These are phyloP conservation scores for Drosophila limbata DNA, from an alignment of 2,888 invertebrate genomes.

Conservation along the genomic window DNA sequence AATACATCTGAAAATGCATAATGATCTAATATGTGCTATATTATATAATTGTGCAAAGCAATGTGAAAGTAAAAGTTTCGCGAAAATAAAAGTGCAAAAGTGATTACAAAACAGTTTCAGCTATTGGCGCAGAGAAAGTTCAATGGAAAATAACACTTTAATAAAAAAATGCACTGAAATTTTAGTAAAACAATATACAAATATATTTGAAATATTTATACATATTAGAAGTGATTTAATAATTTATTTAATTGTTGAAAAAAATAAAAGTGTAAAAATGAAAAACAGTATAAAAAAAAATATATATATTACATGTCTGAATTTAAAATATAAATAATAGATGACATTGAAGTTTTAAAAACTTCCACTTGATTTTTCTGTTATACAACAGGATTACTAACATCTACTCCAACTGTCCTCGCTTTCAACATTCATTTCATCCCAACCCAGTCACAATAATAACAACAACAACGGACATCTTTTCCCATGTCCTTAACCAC, in stretches of 20 bases:
- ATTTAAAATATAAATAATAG: not conserved
- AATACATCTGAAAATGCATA: not conserved
- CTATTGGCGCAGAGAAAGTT: not conserved
- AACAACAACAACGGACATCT: conserved; percentile 7
- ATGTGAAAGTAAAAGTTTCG: conserved; percentile 52
- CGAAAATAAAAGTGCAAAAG: conserved; percentile 55
- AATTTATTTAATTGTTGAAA: not conserved
- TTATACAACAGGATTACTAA: conserved; percentile 39
- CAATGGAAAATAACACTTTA: not conserved
- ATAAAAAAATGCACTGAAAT: not conserved
- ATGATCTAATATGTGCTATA: conserved; percentile 9
- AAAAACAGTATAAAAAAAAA: not conserved
- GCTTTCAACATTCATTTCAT: not conserved
- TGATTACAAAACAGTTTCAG: conserved; percentile 64
- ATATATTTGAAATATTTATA: not conserved
- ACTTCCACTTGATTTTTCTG: not conserved
- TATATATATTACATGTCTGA: not conserved
- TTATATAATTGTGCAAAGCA: conserved; percentile 62
- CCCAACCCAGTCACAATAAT: conserved; percentile 1
- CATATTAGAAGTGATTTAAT: not conserved
- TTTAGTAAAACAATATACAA: not conserved
- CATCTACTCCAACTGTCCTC: not conserved
- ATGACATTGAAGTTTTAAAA: not conserved
- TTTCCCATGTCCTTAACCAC: conserved; percentile 27
- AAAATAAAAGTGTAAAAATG: too few species aligned